phyloP scores from a whole-genome alignment of 64 coral and sea anemone genomes.

The Anthopleura sola region DNA sequence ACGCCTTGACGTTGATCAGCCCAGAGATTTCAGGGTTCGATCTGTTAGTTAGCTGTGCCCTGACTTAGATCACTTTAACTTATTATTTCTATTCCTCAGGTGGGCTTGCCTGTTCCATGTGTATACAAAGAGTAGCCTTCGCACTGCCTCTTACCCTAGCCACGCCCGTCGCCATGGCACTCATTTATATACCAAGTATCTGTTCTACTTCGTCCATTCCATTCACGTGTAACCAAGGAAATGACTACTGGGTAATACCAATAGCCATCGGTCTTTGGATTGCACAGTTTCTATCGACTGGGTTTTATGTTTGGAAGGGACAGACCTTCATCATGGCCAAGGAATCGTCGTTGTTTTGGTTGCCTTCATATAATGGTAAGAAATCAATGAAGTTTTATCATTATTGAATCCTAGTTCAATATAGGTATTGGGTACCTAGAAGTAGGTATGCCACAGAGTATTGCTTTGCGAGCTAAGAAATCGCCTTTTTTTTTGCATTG shows the following conservation, averaged over 20 bases:
- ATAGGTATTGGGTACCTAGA: no score
- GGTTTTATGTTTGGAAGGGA: constrained; percentile 73
- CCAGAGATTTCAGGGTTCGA: no score
- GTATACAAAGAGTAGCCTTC: constrained; percentile 51
- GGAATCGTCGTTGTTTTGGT: constrained; percentile 85
- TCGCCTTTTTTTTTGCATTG: no score
- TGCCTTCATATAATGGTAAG: constrained; percentile 90
- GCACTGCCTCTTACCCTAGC: constrained; percentile 40
- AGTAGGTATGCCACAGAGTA: no score
- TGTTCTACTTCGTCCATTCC: not conserved
- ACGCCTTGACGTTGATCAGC: no score
- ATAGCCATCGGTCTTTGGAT: constrained; percentile 24
- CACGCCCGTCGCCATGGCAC: constrained; percentile 37
- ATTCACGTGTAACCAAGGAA: not conserved
- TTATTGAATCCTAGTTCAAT: no score
- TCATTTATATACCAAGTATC: not conserved
- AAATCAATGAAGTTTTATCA: not conserved
- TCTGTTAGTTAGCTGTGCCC: no score
- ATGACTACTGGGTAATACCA: constrained; percentile 9
- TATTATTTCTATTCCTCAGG: not conserved
- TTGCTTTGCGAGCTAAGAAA: no score
- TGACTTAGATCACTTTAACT: no score
- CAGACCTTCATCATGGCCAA: constrained; percentile 77
- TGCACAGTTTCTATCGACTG: constrained; percentile 70
- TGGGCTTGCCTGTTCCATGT: constrained; percentile 59